These are phyloP conservation scores for Fragum fragum DNA, from an alignment of 2,888 invertebrate species.

Conservation along the genomic window DNA sequence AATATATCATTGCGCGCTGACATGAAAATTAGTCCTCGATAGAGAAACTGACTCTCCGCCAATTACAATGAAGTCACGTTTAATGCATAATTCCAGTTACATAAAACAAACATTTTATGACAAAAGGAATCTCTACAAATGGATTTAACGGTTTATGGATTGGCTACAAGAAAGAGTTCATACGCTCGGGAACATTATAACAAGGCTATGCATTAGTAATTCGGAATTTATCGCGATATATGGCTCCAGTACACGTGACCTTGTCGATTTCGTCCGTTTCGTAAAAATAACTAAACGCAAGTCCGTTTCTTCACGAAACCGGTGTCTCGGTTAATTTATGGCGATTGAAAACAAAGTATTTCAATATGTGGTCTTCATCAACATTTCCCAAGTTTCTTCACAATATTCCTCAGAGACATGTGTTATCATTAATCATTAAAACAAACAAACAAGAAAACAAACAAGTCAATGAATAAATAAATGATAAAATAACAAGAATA, in stretches of 20 bases:
- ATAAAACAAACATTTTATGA: conserved; percentile 46
- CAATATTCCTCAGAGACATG: too few relatives aligned
- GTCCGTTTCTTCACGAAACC: neutral
- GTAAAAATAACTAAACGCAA: conserved; percentile 7
- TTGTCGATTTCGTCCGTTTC: conserved; percentile 19
- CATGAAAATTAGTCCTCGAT: conserved; percentile 55
- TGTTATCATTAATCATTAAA: too few relatives aligned
- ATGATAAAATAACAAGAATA: too few relatives aligned
- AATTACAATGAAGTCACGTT: conserved; percentile 55
- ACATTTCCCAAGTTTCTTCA: too few relatives aligned
- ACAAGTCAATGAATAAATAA: too few relatives aligned
- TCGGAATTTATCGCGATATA: conserved; percentile 35
- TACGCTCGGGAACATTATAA: conserved; percentile 32
- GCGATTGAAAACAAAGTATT: neutral
- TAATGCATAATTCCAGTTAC: conserved; percentile 50
- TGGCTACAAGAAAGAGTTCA: conserved; percentile 31
- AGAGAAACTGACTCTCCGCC: conserved; percentile 26
- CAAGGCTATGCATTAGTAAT: conserved; percentile 41
- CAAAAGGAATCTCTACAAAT: conserved; percentile 23
- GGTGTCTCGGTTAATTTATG: conserved; percentile 11
- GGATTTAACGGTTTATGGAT: conserved; percentile 42
- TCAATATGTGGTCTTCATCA: too few relatives aligned
- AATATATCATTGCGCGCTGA: conserved; percentile 50
- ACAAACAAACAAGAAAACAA: too few relatives aligned
- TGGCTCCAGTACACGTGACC: conserved; percentile 29